Percentiles rank a stretch among this genome's conserved stretches.
Conservation (phyloP, 1,140 invertebrate genomes). For the Nylanderia fulva region DNA sequence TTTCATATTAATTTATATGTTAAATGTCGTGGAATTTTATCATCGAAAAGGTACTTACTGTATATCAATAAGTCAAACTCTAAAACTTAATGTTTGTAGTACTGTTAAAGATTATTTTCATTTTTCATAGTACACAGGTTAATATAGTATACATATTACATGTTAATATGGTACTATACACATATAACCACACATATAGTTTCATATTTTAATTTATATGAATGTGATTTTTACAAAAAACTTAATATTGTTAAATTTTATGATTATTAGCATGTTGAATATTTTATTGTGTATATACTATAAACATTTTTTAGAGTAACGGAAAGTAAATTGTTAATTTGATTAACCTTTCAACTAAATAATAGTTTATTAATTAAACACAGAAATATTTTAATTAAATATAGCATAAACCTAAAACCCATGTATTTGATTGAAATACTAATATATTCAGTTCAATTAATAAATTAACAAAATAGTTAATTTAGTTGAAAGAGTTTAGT, state of each 20-base stretch:
- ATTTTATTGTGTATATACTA: slow-evolving; percentile 12
- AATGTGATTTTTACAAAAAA: background rate
- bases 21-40: slow-evolving; percentile 95
- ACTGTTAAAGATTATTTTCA: slow-evolving; percentile 22
- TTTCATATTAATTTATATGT: slow-evolving; percentile 78
- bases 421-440: no score
- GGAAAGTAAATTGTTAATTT: no score
- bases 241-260: background rate
- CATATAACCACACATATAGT: background rate
- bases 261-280: background rate
- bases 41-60: slow-evolving; percentile 93
- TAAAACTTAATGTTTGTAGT: slow-evolving; percentile 33
- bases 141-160: background rate
- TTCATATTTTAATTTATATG: background rate
- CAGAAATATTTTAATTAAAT: no score
- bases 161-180: no score
- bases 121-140: background rate
- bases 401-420: no score
- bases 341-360: no score
- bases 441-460: no score
- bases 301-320: background rate
- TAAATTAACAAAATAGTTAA: no score
- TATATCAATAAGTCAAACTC: slow-evolving; percentile 73
- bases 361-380: no score
- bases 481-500: no score